Base-by-base conservation (phyloP, 2,888 invertebrate genomes). In the Cryptocephalus primarius region DNA sequence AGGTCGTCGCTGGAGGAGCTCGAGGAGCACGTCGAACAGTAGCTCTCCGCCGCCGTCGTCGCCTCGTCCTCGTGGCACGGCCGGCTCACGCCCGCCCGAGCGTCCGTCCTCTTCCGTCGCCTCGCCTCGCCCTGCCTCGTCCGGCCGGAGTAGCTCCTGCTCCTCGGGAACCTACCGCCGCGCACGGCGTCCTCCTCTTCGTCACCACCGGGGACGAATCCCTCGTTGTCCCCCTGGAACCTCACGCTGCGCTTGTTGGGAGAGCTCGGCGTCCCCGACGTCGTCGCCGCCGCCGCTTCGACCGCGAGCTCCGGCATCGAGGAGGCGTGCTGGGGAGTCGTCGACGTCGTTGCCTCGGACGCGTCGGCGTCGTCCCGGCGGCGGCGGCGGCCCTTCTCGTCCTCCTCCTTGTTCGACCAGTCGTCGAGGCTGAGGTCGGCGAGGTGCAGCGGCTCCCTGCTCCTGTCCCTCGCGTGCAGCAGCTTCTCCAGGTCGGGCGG, bases 11-110 rank as follows among this genome's bases (percentile, higher is more conserved):
- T 90, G 11, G 88, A 88, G 31, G 88, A 88, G 59, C 83, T 83
- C 42, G 82, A 82, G 0, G 88, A 91, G 55, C 93, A 93, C 10
- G 93, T 92, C 38, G 92, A 92, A 68, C 92, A 93, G 62, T 86
- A 83, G 64, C 88, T 88, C 55, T 80, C 83, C 9, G 79, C 78
- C 85, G 8, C 83, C 83, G 41, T 79, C 78, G 4, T 82, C 81
- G 41, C 79, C 77, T 43, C 54, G 55, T 8, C 48, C 39, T 36
- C 51, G 64, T 9, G 43, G 41, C 9, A 6, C 2, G 22, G 22
- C 3, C 22, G 22, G 22, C 22, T 6, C 3, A 6, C 22, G 22
- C 2, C 22, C 22, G 22, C 22, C 22, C 22, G 2, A 2, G 22
- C 22, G 65, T 66, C 44, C 67, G 65, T 9, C 59, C 56, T 48